These are phyloP conservation scores for Cylloceria caligata DNA, from an alignment of 2,888 invertebrate species.

Conservation along the genomic window DNA sequence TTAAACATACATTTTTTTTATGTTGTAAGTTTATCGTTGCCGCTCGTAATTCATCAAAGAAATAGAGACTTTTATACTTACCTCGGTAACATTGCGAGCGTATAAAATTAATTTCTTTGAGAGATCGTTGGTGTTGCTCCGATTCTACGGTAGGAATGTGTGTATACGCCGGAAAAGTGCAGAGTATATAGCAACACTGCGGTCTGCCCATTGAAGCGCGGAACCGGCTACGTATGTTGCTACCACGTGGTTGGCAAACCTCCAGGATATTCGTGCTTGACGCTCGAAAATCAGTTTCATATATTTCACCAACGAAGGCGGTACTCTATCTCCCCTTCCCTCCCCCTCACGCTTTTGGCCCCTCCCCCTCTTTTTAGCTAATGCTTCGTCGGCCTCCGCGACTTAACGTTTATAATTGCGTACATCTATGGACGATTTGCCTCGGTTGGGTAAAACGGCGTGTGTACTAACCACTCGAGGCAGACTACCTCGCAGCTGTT, in stretches of 20 bases:
- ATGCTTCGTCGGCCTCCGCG: constrained; percentile 28
- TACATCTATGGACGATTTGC: constrained; percentile 54
- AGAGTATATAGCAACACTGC: constrained; percentile 6
- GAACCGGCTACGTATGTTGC: constrained; percentile 59
- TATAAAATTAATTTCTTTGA: constrained; percentile 23
- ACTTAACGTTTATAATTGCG: constrained; percentile 63
- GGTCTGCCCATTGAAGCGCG: constrained; percentile 60
- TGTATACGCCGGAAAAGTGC: constrained; percentile 17
- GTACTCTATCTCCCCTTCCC: constrained; percentile 6
- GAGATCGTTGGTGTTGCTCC: neutral
- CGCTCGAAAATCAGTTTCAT: constrained; percentile 63
- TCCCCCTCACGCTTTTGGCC: constrained; percentile 8
- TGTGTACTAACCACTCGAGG: constrained; percentile 19
- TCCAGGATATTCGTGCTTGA: constrained; percentile 70
- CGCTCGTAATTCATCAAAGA: constrained; percentile 1
- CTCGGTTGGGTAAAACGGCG: constrained; percentile 53
- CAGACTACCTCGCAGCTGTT: constrained; percentile 43
- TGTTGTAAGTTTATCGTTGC: neutral
- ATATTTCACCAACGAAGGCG: constrained; percentile 49
- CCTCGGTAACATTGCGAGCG: neutral
- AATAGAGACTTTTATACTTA: neutral
- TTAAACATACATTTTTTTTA: constrained; percentile 11
- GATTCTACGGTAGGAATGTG: constrained; percentile 14
- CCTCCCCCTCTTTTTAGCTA: constrained; percentile 30
- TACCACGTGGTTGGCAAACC: constrained; percentile 80